These are phyloP conservation scores for Drosophila prostipennis DNA, from an alignment of 2,888 invertebrate genomes.

Conservation along the genomic window DNA sequence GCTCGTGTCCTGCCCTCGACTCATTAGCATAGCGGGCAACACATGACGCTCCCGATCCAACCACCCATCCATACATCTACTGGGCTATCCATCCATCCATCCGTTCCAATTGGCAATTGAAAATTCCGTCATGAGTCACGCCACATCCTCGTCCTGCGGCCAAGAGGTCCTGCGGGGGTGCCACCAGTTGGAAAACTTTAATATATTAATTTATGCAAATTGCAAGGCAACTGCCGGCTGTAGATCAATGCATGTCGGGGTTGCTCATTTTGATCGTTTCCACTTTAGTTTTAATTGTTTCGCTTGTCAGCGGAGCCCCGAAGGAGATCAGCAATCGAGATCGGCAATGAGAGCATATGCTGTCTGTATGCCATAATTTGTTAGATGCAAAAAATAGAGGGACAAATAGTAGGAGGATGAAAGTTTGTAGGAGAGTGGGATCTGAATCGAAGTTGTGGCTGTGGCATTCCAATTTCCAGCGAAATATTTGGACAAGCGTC, in stretches of 20 bases:
- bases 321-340: slow-evolving; percentile 31
- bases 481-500: slow-evolving; percentile 62
- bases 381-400: slow-evolving; percentile 28
- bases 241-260: slow-evolving; percentile 62
- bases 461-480: slow-evolving; percentile 69
- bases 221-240: slow-evolving; percentile 55
- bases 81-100: slow-evolving; percentile 40
- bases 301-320: slow-evolving; percentile 67
- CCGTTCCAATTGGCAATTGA: slow-evolving; percentile 68
- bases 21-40: slow-evolving; percentile 65
- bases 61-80: slow-evolving; percentile 11
- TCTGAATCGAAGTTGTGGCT: slow-evolving; percentile 22
- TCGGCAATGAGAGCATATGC: slow-evolving; percentile 38
- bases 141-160: slow-evolving; percentile 51
- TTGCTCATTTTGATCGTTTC: slow-evolving; percentile 81
- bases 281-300: slow-evolving; percentile 82
- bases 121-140: slow-evolving; percentile 69
- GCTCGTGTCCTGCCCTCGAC: slow-evolving; percentile 52
- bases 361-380: slow-evolving; percentile 59
- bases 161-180: slow-evolving; percentile 55
- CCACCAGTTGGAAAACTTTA: slow-evolving; percentile 53
- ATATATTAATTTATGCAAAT: slow-evolving; percentile 82
- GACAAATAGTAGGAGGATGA: slow-evolving; percentile 6
- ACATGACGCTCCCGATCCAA: slow-evolving; percentile 55
- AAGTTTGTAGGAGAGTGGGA: slow-evolving; percentile 1